These are phyloP conservation scores for Cataglyphis altisquamis DNA, from an alignment of 2,888 invertebrate genomes.

Conservation along the genomic window DNA sequence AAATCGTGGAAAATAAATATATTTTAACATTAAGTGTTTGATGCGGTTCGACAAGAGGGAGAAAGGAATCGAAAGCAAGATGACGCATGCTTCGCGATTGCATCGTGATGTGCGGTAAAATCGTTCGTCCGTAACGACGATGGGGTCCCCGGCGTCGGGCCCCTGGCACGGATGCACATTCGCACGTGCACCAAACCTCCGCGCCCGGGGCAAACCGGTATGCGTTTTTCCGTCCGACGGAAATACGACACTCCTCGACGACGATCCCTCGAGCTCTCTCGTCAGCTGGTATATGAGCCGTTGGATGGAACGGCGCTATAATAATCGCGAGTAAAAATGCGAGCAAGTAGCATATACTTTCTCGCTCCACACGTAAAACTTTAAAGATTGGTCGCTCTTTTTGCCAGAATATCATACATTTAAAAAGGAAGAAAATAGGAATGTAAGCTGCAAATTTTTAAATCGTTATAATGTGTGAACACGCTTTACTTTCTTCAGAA, in stretches of 20 bases:
- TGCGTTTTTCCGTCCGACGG: slow-evolving; percentile 65
- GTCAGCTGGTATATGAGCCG: slow-evolving; percentile 60
- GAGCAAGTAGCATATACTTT: not conserved
- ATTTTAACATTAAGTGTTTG: not conserved
- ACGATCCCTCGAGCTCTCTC: slow-evolving; percentile 46
- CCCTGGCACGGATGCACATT: slow-evolving; percentile 33
- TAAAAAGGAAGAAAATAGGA: not conserved
- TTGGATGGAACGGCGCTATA: not conserved
- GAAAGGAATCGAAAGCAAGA: slow-evolving; percentile 20
- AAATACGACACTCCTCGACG: slow-evolving; percentile 66
- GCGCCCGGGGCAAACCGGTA: slow-evolving; percentile 59
- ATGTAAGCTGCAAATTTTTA: not conserved
- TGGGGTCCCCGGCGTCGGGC: not conserved
- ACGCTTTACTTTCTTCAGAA: not conserved
- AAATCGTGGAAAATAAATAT: not conserved
- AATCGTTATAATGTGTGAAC: not conserved
- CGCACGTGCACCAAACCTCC: slow-evolving; percentile 62
- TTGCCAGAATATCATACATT: not conserved
- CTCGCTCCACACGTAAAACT: not conserved
- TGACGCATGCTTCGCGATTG: not conserved
- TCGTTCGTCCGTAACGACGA: slow-evolving; percentile 39
- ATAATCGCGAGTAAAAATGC: slow-evolving; percentile 19
- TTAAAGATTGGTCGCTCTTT: not conserved
- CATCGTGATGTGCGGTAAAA: slow-evolving; percentile 25
- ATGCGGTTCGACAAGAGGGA: not conserved